Evolutionary conservation across 2,888 invertebrate species (phyloP).

Genomic region (Lathronympha strigana): DNA sequence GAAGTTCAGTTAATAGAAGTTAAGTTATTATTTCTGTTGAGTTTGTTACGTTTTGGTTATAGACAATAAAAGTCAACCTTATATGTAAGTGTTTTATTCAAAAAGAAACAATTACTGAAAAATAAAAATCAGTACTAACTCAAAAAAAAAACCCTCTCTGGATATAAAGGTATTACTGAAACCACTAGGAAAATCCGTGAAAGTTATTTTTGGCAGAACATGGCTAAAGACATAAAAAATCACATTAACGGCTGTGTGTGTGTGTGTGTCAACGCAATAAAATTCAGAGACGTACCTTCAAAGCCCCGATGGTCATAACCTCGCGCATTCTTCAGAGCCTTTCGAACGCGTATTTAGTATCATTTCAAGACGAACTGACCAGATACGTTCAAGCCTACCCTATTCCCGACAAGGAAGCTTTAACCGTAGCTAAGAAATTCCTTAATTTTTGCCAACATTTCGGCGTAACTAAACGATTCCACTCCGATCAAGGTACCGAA

Average conservation of each 20-base stretch:
- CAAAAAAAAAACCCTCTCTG: not conserved
- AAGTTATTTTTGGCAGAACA: not conserved
- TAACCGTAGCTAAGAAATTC: conserved; percentile 51
- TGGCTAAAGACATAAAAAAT: not conserved
- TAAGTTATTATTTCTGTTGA: no score
- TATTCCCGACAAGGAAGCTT: conserved; percentile 53
- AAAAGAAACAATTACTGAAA: no score
- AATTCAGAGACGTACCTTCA: conserved; percentile 23
- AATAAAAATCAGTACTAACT: no score
- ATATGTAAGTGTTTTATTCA: no score
- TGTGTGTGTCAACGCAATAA: conserved; percentile 24
- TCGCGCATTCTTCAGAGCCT: conserved; percentile 21
- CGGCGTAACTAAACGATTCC: not conserved
- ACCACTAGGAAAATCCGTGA: not conserved
- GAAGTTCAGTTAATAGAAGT: no score
- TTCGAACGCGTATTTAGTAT: conserved; percentile 48
- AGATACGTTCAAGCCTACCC: conserved; percentile 54
- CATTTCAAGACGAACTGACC: conserved; percentile 54
- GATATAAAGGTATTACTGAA: not conserved
- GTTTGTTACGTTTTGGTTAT: no score
- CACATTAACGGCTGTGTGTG: not conserved
- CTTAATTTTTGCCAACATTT: conserved; percentile 47
- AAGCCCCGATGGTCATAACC: conserved; percentile 32
- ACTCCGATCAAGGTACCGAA: conserved; percentile 11
- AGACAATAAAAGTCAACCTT: no score